These are phyloP conservation scores for Drosophila emarginata DNA, from an alignment of 2,888 invertebrate genomes.

Conservation along the genomic window DNA sequence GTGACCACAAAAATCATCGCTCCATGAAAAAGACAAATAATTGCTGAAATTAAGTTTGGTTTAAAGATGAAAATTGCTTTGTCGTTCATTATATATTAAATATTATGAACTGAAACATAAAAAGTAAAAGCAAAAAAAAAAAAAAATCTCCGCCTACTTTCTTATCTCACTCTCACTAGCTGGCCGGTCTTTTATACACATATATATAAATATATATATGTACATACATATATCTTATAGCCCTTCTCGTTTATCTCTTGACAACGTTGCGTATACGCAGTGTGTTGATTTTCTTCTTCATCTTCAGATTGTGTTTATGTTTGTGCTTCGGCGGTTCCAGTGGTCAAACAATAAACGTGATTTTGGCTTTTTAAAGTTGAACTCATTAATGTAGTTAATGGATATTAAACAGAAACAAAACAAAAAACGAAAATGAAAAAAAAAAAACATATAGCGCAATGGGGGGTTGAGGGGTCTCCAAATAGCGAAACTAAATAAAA, in stretches of 20 bases:
- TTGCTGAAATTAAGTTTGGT: slow-evolving; percentile 58
- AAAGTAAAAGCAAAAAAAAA: slow-evolving; percentile 56
- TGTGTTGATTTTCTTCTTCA: slow-evolving; percentile 11
- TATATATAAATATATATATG: not conserved
- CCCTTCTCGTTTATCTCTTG: not conserved
- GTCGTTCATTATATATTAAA: slow-evolving; percentile 9
- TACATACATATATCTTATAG: no score
- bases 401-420: slow-evolving; percentile 63
- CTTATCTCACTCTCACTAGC: slow-evolving; percentile 23
- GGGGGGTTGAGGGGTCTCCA: not conserved
- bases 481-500: slow-evolving; percentile 16
- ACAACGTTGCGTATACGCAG: slow-evolving; percentile 55
- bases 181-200: slow-evolving; percentile 14
- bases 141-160: slow-evolving; percentile 1
- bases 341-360: slow-evolving; percentile 52
- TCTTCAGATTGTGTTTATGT: slow-evolving; percentile 36
- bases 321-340: slow-evolving; percentile 39
- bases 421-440: slow-evolving; percentile 42
- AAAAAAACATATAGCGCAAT: slow-evolving; percentile 13
- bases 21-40: slow-evolving; percentile 57
- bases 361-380: slow-evolving; percentile 39
- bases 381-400: slow-evolving; percentile 70
- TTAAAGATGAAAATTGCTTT: slow-evolving; percentile 29
- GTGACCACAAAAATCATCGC: slow-evolving; percentile 43
- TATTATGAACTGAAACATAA: slow-evolving; percentile 33